phyloP scores from a whole-genome alignment of 2,113 vertebrate species.

The Ageneiosus marmoratus region DNA sequence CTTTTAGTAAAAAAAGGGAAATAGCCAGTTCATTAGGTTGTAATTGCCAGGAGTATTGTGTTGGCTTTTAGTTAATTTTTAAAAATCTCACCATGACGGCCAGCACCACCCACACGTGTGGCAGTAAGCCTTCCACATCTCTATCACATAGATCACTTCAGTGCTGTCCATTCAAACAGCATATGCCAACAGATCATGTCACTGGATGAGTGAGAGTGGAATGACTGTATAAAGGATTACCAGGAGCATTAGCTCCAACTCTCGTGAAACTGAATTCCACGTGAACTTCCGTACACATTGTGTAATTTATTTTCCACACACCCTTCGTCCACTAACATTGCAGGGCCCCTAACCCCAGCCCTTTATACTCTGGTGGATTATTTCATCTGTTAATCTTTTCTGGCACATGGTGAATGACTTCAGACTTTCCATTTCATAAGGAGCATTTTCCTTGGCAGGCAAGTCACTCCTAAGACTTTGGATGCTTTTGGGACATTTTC shows the following conservation, averaged over 20 bases:
- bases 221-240: slow-evolving; percentile 20
- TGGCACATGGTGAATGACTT: slow-evolving; percentile 71
- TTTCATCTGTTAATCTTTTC: slow-evolving; percentile 61
- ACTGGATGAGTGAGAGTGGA: slow-evolving; percentile 16
- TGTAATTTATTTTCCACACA: slow-evolving; percentile 51
- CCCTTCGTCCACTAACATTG: slow-evolving; percentile 19
- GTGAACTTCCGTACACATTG: slow-evolving; percentile 44
- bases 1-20: not conserved
- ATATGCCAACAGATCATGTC: slow-evolving; percentile 35
- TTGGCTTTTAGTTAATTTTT: not conserved
- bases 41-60: not conserved
- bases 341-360: slow-evolving; percentile 40
- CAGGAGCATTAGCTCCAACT: slow-evolving; percentile 6
- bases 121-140: slow-evolving; percentile 18
- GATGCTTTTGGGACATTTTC: slow-evolving; percentile 71
- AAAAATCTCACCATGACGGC: slow-evolving; percentile 7
- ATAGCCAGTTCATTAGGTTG: not conserved
- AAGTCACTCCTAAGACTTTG: slow-evolving; percentile 62
- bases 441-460: slow-evolving; percentile 74
- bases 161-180: slow-evolving; percentile 27
- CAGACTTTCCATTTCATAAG: slow-evolving; percentile 82
- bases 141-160: slow-evolving; percentile 29
- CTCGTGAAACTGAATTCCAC: slow-evolving; percentile 17
- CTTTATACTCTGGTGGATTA: slow-evolving; percentile 61
- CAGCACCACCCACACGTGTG: slow-evolving; percentile 33